Conservation (phyloP, 1,140 invertebrate genomes). For the Pygmarrhopalites habei region DNA sequence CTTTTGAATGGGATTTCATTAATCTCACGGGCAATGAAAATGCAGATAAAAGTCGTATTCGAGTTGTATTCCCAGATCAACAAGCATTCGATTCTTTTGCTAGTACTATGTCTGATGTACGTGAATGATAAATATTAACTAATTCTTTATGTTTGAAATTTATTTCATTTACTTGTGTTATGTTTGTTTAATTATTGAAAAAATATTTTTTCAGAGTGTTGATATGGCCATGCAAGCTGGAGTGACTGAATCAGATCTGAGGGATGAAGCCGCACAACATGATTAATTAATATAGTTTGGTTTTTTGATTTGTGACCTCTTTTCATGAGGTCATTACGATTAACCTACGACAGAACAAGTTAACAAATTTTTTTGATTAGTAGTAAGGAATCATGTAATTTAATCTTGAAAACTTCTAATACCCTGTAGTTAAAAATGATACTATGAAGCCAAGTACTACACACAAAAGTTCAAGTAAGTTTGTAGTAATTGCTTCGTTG, state of each 20-base stretch:
- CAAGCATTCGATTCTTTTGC: conserved; percentile 21
- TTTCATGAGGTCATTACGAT: too few species aligned
- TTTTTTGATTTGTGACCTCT: too few species aligned
- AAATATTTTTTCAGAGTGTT: conserved; percentile 12
- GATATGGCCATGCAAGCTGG: conserved; percentile 20
- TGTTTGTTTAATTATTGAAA: background rate
- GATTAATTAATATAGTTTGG: too few species aligned
- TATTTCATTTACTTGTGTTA: background rate
- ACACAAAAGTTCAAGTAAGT: too few species aligned
- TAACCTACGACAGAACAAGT: too few species aligned
- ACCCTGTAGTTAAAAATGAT: too few species aligned
- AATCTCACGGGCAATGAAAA: conserved; percentile 2
- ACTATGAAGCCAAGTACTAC: too few species aligned
- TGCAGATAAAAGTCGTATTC: conserved; percentile 9
- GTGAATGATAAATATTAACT: background rate
- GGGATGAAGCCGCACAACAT: conserved; percentile 8
- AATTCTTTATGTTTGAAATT: background rate
- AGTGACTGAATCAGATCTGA: conserved; percentile 17
- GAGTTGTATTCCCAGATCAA: conserved; percentile 14
- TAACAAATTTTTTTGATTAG: too few species aligned
- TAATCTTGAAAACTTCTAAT: too few species aligned
- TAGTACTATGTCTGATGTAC: conserved; percentile 25
- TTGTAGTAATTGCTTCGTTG: too few species aligned
- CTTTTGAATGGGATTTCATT: conserved; percentile 23
- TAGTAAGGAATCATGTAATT: too few species aligned